Percentiles rank a stretch among this genome's conserved stretches.
phyloP scores from a whole-genome alignment of 2,797 vertebrate genomes.

The Pangasius sanitwongsei region DNA sequence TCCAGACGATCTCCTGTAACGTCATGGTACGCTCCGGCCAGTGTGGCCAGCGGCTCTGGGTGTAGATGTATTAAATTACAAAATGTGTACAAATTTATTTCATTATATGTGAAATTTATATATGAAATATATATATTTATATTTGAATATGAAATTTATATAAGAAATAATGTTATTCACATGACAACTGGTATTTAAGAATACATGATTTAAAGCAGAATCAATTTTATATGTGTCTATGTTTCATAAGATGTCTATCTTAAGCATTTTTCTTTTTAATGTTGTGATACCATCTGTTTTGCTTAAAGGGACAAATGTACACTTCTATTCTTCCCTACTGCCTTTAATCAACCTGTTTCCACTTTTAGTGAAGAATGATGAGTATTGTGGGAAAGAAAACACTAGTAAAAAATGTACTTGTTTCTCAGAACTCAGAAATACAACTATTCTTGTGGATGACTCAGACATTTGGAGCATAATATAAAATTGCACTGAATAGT shows the following conservation, averaged over 20 bases:
- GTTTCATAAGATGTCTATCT: neutral
- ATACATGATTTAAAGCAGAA: neutral
- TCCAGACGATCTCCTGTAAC: slow-evolving; percentile 77
- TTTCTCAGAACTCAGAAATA: neutral
- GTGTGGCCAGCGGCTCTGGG: slow-evolving; percentile 80
- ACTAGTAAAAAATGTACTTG: neutral
- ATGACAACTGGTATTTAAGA: neutral
- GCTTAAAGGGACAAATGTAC: neutral
- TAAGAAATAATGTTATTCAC: too few relatives aligned
- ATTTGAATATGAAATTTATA: too few relatives aligned
- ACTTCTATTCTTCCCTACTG: neutral
- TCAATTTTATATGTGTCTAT: neutral
- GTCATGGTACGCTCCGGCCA: slow-evolving; percentile 84
- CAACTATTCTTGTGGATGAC: neutral
- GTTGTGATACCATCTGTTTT: neutral
- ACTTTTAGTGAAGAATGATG: neutral
- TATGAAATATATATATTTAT: too few relatives aligned
- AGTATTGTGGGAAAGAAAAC: neutral
- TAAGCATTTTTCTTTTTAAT: neutral
- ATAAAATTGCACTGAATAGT: neutral
- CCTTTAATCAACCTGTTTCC: neutral
- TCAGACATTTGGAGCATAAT: neutral
- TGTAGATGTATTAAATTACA: neutral
- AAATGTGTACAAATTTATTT: neutral
- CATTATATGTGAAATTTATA: neutral